phyloP scores from a whole-genome alignment of 2,888 invertebrate species.

The Drosophila birchii region DNA sequence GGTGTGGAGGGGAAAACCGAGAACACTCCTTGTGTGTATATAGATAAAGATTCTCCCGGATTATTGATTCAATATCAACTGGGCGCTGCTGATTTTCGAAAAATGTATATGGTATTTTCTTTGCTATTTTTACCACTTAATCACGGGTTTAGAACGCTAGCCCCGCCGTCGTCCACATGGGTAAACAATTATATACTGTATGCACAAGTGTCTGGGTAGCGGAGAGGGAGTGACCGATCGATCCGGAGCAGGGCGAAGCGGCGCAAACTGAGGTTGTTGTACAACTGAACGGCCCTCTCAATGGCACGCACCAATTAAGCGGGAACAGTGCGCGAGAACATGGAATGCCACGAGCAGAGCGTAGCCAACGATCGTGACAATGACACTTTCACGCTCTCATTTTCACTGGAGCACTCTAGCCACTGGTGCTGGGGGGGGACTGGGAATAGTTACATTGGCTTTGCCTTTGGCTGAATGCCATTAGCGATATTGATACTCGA shows the following conservation, averaged over 20 bases:
- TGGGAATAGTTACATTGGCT: constrained; percentile 9
- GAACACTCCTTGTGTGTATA: background rate
- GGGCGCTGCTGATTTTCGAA: background rate
- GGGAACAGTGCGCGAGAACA: constrained; percentile 15
- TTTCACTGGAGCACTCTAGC: constrained; percentile 50
- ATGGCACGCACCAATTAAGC: constrained; percentile 62
- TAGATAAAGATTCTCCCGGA: background rate
- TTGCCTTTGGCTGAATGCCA: constrained; percentile 23
- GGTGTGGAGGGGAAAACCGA: constrained; percentile 1
- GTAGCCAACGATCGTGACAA: constrained; percentile 39
- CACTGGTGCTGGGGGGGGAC: too few relatives aligned
- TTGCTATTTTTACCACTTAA: constrained; percentile 10
- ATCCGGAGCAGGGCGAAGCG: constrained; percentile 49
- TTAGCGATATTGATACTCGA: constrained; percentile 47
- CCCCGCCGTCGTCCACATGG: constrained; percentile 22
- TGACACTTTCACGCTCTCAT: constrained; percentile 70
- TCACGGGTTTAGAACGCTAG: constrained; percentile 13
- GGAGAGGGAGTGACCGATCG: constrained; percentile 27
- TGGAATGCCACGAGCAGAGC: constrained; percentile 31
- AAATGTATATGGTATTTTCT: background rate
- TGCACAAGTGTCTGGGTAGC: constrained; percentile 39
- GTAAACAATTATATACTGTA: constrained; percentile 34
- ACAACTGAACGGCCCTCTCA: constrained; percentile 46
- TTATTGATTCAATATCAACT: constrained; percentile 1
- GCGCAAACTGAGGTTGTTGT: constrained; percentile 51